These are phyloP conservation scores for Otolemur crassicaudatus DNA, from an alignment of 2,797 vertebrate genomes.

Conservation along the genomic window DNA sequence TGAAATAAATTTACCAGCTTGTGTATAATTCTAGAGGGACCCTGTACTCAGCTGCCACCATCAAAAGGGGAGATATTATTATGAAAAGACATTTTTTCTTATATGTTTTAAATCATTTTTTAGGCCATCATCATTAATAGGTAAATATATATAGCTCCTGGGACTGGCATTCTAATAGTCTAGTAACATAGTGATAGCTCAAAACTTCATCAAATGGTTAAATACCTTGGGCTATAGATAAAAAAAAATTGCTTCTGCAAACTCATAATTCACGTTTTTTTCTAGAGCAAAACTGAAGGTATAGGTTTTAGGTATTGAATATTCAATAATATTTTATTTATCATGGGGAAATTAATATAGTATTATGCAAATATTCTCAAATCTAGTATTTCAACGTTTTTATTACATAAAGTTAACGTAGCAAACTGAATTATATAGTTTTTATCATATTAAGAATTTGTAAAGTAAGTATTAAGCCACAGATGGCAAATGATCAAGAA, in stretches of 20 bases:
- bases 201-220: background rate
- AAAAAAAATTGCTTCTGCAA: background rate
- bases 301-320: constrained; percentile 20
- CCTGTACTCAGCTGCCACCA: background rate
- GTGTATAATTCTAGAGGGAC: background rate
- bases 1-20: background rate
- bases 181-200: background rate
- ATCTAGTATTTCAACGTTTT: constrained; percentile 51
- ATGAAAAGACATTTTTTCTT: background rate
- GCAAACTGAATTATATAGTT: background rate
- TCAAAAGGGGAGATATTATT: background rate
- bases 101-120: background rate
- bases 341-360: background rate
- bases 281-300: background rate
- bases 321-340: background rate
- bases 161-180: background rate
- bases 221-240: background rate
- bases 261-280: background rate
- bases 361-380: constrained; percentile 35
- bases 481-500: constrained; percentile 33
- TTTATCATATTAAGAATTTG: constrained; percentile 52
- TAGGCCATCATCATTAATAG: background rate
- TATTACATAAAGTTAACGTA: constrained; percentile 23
- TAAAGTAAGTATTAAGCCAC: constrained; percentile 20
- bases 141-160: constrained; percentile 1